Base-by-base conservation (phyloP, 2,797 vertebrate genomes). In the Lepilemur ruficaudatus region DNA sequence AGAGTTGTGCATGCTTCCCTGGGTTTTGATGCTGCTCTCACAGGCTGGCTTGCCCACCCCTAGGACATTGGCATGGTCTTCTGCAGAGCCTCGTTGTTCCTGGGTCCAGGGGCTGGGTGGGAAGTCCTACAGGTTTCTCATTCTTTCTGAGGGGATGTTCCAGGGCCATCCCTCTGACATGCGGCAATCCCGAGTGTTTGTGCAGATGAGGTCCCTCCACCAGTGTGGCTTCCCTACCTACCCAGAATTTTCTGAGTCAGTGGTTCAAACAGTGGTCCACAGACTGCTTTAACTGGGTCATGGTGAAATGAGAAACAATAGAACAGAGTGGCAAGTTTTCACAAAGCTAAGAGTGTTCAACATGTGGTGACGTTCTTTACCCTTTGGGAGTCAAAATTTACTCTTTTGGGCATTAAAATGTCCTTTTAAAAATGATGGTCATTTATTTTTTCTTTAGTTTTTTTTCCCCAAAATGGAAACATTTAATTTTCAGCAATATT, bases 401-500 rank as follows among this genome's bases (percentile, higher is more conserved):
- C 6, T 52, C 32, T 91, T 73, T 65, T 48, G 63, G 91, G 43
- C 57, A 43, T 91, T 63, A 78, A 81, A 63, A n/a, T n/a, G 9
- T 81, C 23, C 10, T 91, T 89, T 91, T 15, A 35, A 96, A 91
- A 96, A n/a, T 28, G 14, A 17, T 12, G 28, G 38, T 72, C 15
- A 25, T 88, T 96, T 89, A n/a, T 89, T 80, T 96, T 81, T 91
- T 17, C 48, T 25, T 55, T 38, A 7, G 38, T n/a, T 55, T 88
- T 96, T 92, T 41, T 88, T 83, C 94, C 63, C 88, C 11, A 43
- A 70, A 83, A 96, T 50, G 50, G 67, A 82, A 91, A 17, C 46
- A 81, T 76, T 91, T 86, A 75, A 82, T 92, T 93, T 93, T 88
- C 52, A 81, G 15, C 35, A 41, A 48, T 65, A 84, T 81, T 89